Conservation (phyloP, 2,113 vertebrate species). For the Anoplopoma fimbria region DNA sequence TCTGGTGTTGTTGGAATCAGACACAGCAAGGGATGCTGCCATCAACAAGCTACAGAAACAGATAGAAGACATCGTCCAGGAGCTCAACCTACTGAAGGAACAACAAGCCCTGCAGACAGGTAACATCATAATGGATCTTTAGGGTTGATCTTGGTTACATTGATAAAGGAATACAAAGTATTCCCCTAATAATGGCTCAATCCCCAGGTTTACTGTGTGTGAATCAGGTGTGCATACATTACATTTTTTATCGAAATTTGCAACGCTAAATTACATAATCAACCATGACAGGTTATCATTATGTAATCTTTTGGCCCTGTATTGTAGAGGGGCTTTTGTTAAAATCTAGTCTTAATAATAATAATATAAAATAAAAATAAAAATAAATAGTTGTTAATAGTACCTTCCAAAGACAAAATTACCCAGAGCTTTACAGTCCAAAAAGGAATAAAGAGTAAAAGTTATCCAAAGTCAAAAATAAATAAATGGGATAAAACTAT, state of each 20-base stretch:
- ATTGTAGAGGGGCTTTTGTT: background rate
- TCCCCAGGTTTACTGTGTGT: background rate
- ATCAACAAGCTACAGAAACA: slow-evolving; percentile 88
- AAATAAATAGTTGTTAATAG: background rate
- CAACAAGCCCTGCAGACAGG: slow-evolving; percentile 93
- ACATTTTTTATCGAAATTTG: background rate
- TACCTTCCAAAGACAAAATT: background rate
- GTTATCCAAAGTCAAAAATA: background rate
- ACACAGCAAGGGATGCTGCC: slow-evolving; percentile 80
- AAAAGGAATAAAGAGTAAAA: background rate
- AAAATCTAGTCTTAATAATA: background rate
- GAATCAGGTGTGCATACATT: background rate
- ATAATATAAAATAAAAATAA: too few relatives aligned
- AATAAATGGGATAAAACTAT: background rate
- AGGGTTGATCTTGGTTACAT: background rate
- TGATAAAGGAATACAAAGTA: background rate
- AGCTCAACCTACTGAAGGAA: slow-evolving; percentile 91
- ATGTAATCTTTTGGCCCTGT: background rate
- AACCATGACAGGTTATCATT: background rate
- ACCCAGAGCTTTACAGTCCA: background rate
- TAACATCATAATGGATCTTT: slow-evolving; percentile 54
- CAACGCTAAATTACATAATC: background rate
- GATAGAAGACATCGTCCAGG: slow-evolving; percentile 87
- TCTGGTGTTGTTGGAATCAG: slow-evolving; percentile 42
- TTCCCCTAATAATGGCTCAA: background rate